Evolutionary conservation across 2,113 vertebrate genomes (phyloP), one percentile per base, ranked within the genome.

Genomic region (Typhlomys cinereus): DNA sequence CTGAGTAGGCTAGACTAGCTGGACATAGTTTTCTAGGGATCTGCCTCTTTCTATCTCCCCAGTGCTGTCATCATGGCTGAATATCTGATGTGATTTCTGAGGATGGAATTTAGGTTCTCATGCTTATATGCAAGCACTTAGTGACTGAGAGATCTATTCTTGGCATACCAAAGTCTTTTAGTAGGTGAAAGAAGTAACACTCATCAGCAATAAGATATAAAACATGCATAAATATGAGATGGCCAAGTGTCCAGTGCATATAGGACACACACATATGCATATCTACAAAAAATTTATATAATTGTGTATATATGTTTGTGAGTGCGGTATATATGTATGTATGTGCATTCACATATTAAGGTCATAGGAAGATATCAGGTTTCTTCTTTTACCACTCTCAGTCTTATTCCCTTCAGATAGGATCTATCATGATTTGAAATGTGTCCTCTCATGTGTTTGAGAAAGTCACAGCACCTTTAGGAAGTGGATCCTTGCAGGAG

Each of bases 111-210:
- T 36, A 59, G 10, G 36, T 41, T 14, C 7, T 31, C n/a, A 39
- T 10, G 36, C 25, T 59, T 29, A 15, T 15, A 31, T 31, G 27
- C 7, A 80, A 80, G 41, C 14, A 44, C 8, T 80, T 80, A 27
- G 25, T 80, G 27, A 41, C 27, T 12, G 14, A 12, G 54, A 14
- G 57, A 39, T 39, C 54, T 41, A 79, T 2, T 41, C 8, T 15
- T 25, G 31, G 3, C 15, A n/a, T 6, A 36, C 7, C 2, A 66
- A 34, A 62, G 12, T 67, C 25, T 67, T 50, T 91, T 66, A 87
- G n/a, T 84, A 91, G 74, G 15, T 10, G 36, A 86, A 86, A 87
- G 4, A 75, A 79, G 61, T 66, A 79, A 87, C 29, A 88, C 87
- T 75, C 75, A 74, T 36, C 61, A 90, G 21, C 88, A 14, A 82